Evolutionary conservation across 2,888 invertebrate genomes (phyloP).

Genomic region (Mythimna albipuncta): DNA sequence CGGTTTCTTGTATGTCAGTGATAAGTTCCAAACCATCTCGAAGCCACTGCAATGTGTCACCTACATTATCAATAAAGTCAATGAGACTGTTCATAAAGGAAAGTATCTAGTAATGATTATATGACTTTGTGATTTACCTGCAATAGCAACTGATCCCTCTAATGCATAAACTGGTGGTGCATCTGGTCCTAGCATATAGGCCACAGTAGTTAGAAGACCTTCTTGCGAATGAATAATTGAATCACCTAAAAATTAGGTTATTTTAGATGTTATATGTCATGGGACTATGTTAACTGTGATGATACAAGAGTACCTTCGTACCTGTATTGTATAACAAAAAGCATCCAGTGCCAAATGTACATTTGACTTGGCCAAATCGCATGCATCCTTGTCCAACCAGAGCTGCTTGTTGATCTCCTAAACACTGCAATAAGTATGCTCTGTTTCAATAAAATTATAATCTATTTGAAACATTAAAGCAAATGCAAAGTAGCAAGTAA

Average conservation of each 20-base stretch:
- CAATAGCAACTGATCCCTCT: slow-evolving; percentile 97
- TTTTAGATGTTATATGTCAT: slow-evolving; percentile 6
- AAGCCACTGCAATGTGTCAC: slow-evolving; percentile 97
- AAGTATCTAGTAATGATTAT: not conserved
- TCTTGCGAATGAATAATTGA: slow-evolving; percentile 95
- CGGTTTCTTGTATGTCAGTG: slow-evolving; percentile 92
- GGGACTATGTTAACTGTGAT: not conserved
- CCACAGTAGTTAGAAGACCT: slow-evolving; percentile 97
- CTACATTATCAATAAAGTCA: slow-evolving; percentile 70
- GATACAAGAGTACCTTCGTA: slow-evolving; percentile 75
- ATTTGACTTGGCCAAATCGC: slow-evolving; percentile 97
- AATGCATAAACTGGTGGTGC: slow-evolving; percentile 95
- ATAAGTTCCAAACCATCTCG: slow-evolving; percentile 96
- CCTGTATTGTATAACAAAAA: slow-evolving; percentile 99
- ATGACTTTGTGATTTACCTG: slow-evolving; percentile 86
- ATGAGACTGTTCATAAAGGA: slow-evolving; percentile 21
- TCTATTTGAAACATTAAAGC: not conserved
- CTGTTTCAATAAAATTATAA: not conserved
- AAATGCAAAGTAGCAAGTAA: not conserved
- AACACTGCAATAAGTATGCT: slow-evolving; percentile 90
- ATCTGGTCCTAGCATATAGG: slow-evolving; percentile 95
- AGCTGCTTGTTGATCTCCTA: slow-evolving; percentile 99
- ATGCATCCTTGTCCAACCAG: slow-evolving; percentile 98
- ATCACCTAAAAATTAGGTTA: slow-evolving; percentile 87
- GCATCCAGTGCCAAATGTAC: slow-evolving; percentile 98